Conservation (phyloP, 2,113 vertebrate species). For the Smithornis capensis region DNA sequence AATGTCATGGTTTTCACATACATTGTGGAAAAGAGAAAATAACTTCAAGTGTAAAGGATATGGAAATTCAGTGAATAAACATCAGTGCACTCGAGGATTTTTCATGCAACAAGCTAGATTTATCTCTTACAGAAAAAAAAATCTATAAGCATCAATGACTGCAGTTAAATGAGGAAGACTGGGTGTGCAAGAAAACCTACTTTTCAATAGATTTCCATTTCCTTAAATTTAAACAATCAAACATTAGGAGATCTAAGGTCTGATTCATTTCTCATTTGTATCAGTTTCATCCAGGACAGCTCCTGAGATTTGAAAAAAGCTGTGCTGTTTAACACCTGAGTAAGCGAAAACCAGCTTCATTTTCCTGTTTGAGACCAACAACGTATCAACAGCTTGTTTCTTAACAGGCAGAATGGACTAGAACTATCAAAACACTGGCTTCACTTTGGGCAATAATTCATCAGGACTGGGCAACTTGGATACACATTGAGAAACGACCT, state of each 20-base stretch:
- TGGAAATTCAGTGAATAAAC: slow-evolving; percentile 64
- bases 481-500: background rate
- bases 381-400: slow-evolving; percentile 15
- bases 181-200: slow-evolving; percentile 24
- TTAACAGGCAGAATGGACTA: slow-evolving; percentile 9
- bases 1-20: slow-evolving; percentile 57
- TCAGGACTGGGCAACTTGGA: background rate
- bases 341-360: slow-evolving; percentile 53
- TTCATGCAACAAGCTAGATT: slow-evolving; percentile 60
- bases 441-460: slow-evolving; percentile 25
- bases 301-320: slow-evolving; percentile 47
- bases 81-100: slow-evolving; percentile 60
- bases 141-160: slow-evolving; percentile 46
- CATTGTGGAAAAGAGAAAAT: slow-evolving; percentile 65
- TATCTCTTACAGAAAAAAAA: slow-evolving; percentile 30
- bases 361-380: slow-evolving; percentile 52
- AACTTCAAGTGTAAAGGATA: slow-evolving; percentile 61
- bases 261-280: slow-evolving; percentile 46
- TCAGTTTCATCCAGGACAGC: slow-evolving; percentile 46
- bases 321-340: slow-evolving; percentile 61
- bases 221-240: slow-evolving; percentile 14
- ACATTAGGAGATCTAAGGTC: slow-evolving; percentile 1
- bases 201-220: background rate
- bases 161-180: background rate
- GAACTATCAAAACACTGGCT: background rate